Base-by-base conservation (phyloP, 2,888 invertebrate species). In the Tigriopus californicus region DNA sequence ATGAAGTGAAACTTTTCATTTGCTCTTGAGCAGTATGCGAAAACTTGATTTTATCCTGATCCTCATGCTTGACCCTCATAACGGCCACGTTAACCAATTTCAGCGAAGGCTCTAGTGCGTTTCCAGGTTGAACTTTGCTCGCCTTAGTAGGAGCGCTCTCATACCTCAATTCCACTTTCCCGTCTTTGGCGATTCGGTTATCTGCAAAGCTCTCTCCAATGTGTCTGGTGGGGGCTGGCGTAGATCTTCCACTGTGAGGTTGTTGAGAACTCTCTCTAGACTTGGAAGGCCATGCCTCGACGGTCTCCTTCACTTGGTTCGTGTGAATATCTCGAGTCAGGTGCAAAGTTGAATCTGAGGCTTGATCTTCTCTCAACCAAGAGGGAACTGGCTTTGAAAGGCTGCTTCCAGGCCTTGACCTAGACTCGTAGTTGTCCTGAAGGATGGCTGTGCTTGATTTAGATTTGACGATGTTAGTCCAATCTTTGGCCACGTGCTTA, bases 151-250 rank as follows among this genome's bases (percentile, higher is more conserved):
- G 5, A 44, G 46, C 10, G 8, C 22, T 18, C 5, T 15, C 3
- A 33, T 33, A 33, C 8, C 8, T 33, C 33, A 33, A 33, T 3
- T 33, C 33, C 4, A 22, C 51, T 10, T 51, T 51, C 22, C 24
- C 51, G 5, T n/a, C 22, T 10, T 51, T 51, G 4, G 51, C 51
- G 13, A 51, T 24, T 51, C 24, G 5, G 51, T 51, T 51, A 11
- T 56, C 56, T 4, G 56, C n/a, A 56, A 56, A 56, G 12, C 12
- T 15, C 44, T 56, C 41, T n/a, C 56, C 56, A 56, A 56, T 56
- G 20, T 41, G n/a, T 20, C 56, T 41, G 41, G 56, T 42, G 12
- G 33, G 33, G 4, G 15, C 40, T 12, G 56, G 56, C 12, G 56
- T 56, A 8, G 13, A 18, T 20, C 51, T 51, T 13, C 22, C 51